phyloP scores from a whole-genome alignment of 2,113 vertebrate genomes.

The Nicator chloris region DNA sequence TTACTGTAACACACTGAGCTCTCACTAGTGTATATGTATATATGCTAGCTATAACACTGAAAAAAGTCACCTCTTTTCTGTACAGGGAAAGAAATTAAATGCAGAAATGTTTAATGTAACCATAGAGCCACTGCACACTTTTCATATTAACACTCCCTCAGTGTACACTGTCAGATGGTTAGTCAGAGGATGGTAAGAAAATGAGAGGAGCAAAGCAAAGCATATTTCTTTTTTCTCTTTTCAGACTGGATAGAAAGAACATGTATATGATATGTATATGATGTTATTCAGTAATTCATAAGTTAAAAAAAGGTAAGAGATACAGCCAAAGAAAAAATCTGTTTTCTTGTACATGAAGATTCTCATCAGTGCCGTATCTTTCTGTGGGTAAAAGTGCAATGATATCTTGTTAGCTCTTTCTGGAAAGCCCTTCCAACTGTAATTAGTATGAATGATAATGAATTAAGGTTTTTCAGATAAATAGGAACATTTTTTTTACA shows the following conservation, averaged over 20 bases:
- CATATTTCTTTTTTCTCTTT: not conserved
- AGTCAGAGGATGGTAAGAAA: not conserved
- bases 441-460: not conserved
- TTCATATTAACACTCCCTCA: not conserved
- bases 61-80: not conserved
- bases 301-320: not conserved
- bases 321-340: not conserved
- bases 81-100: not conserved
- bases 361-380: not conserved
- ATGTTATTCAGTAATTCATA: not conserved
- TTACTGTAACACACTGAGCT: not conserved
- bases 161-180: not conserved
- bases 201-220: not conserved
- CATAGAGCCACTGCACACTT: not conserved
- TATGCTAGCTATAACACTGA: not conserved
- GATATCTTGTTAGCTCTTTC: not conserved
- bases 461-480: not conserved
- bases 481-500: not conserved
- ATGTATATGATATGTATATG: not conserved
- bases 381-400: not conserved
- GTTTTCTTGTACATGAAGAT: not conserved
- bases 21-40: not conserved
- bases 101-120: not conserved
- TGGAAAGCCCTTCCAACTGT: not conserved
- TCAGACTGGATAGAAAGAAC: not conserved